Percentiles rank a stretch among this genome's conserved stretches.
Conservation (phyloP, 64 coral and sea anemone species). For the Montipora foliosa region DNA sequence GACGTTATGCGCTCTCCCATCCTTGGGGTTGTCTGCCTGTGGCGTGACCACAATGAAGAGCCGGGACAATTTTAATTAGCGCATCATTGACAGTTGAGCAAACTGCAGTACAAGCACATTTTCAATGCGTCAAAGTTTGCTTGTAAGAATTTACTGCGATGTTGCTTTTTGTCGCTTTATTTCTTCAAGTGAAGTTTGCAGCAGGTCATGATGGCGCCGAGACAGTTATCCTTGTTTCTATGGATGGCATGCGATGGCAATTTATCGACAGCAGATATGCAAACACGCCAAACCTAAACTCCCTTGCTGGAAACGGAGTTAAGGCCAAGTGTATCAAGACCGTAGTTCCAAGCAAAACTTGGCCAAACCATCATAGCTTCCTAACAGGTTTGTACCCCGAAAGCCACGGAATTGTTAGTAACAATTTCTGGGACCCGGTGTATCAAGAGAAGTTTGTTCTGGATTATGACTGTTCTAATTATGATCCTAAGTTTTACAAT, state of each 20-base stretch:
- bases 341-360: constrained; percentile 76
- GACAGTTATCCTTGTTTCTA: constrained; percentile 59
- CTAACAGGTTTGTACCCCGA: constrained; percentile 86
- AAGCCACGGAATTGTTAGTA: constrained; percentile 83
- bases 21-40: no score
- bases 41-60: no score
- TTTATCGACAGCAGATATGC: constrained; percentile 60
- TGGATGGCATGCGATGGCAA: constrained; percentile 75
- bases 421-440: constrained; percentile 84
- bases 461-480: constrained; percentile 78
- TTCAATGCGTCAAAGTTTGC: neutral
- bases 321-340: constrained; percentile 76
- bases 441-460: constrained; percentile 84
- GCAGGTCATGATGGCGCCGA: neutral
- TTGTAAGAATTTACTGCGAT: neutral
- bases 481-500: constrained; percentile 89
- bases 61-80: no score
- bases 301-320: constrained; percentile 65
- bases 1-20: no score
- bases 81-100: no score
- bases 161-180: neutral
- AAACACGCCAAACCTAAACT: constrained; percentile 79
- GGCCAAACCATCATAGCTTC: constrained; percentile 90
- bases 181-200: neutral
- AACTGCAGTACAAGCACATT: neutral